Conservation (phyloP, 2,797 vertebrate species). For the Manis pentadactyla region DNA sequence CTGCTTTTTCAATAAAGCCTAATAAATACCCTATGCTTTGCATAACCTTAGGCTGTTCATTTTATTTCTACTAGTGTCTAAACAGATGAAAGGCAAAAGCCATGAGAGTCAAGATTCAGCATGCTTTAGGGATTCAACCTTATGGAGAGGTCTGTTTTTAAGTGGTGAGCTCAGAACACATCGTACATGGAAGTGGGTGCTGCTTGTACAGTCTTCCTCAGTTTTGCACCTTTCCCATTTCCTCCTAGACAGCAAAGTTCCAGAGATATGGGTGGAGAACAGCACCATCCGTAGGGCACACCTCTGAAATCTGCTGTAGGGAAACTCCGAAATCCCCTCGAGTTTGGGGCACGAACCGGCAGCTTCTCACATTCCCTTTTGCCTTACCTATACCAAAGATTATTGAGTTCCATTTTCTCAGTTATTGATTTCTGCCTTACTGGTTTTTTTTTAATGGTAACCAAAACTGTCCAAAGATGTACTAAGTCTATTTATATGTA, state of each 20-base stretch:
- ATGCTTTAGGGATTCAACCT: not conserved
- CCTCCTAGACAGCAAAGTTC: slow-evolving; percentile 16
- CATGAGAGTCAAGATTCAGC: slow-evolving; percentile 9
- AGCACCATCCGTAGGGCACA: not conserved
- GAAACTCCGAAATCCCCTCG: no score
- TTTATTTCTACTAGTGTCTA: slow-evolving; percentile 14
- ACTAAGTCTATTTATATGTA: not conserved
- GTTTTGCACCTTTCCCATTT: not conserved
- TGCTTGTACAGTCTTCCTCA: not conserved
- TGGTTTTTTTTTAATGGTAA: slow-evolving; percentile 10
- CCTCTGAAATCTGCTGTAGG: not conserved
- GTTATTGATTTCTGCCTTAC: not conserved
- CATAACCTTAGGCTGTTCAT: not conserved
- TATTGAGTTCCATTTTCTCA: not conserved
- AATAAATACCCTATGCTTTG: not conserved
- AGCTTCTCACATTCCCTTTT: not conserved
- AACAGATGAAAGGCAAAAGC: not conserved
- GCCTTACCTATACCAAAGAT: not conserved
- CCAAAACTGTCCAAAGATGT: slow-evolving; percentile 7
- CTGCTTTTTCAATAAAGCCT: slow-evolving; percentile 24
- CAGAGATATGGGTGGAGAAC: not conserved
- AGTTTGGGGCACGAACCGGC: not conserved
- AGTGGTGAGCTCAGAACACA: slow-evolving; percentile 35
- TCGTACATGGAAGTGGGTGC: not conserved
- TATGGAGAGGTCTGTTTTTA: slow-evolving; percentile 39